phyloP scores from a whole-genome alignment of 1,140 invertebrate species.

The Drosophila oshimai region DNA sequence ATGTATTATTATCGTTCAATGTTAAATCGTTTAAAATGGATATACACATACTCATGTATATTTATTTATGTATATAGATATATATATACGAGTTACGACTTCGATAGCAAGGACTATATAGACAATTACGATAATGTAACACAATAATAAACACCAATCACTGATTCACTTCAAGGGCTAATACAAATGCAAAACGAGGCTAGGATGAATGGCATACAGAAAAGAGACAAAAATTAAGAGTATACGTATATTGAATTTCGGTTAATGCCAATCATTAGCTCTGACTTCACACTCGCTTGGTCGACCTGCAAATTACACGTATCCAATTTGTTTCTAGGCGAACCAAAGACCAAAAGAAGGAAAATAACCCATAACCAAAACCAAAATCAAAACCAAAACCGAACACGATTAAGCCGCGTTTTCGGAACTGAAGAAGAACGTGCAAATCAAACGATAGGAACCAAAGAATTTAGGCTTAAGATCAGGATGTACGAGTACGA shows the following conservation, averaged over 20 bases:
- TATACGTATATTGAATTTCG: constrained; percentile 26
- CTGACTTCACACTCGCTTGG: constrained; percentile 21
- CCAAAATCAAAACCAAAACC: not conserved
- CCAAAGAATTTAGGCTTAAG: constrained; percentile 45
- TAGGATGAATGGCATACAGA: constrained; percentile 68
- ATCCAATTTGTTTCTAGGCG: constrained; percentile 30
- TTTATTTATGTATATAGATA: constrained; percentile 44
- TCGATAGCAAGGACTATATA: constrained; percentile 77
- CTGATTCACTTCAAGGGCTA: constrained; percentile 76
- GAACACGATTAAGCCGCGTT: constrained; percentile 21
- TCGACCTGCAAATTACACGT: constrained; percentile 33
- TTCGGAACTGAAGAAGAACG: constrained; percentile 38
- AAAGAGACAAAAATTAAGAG: constrained; percentile 45
- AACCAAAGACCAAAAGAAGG: too few species aligned
- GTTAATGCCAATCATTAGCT: constrained; percentile 49
- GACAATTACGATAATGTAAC: constrained; percentile 77
- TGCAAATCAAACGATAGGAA: constrained; percentile 42
- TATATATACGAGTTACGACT: constrained; percentile 68
- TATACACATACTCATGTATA: constrained; percentile 43
- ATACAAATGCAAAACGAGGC: constrained; percentile 69
- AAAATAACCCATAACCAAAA: too few species aligned
- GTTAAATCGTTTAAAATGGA: constrained; percentile 64
- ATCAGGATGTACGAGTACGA: constrained; percentile 54
- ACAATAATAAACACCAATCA: constrained; percentile 81
- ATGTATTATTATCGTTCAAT: constrained; percentile 66